These are phyloP conservation scores for Neoitamus cyanurus DNA, from an alignment of 2,888 invertebrate species.

Conservation along the genomic window DNA sequence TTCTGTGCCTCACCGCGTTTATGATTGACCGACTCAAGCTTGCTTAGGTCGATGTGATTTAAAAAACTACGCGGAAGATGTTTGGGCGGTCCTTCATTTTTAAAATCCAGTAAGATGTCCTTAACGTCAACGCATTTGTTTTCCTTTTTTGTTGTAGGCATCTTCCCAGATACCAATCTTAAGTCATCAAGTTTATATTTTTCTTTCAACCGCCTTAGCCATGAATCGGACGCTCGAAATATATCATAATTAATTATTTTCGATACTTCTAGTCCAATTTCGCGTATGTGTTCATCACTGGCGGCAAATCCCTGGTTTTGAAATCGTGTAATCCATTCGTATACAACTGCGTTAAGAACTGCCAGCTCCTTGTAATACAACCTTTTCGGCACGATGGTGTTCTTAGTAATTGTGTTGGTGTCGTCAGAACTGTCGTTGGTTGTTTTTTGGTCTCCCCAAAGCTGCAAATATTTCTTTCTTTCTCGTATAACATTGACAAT, in stretches of 20 bases:
- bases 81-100: not conserved
- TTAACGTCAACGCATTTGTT: not conserved
- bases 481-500: not conserved
- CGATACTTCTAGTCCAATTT: not conserved
- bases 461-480: not conserved
- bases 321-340: not conserved
- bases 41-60: not conserved
- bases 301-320: not conserved
- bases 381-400: not conserved
- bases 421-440: not conserved
- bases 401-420: not conserved
- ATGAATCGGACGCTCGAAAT: not conserved
- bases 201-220: not conserved
- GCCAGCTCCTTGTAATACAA: too few species aligned
- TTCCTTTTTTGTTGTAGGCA: not conserved
- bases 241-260: not conserved
- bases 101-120: not conserved
- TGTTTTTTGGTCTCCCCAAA: not conserved
- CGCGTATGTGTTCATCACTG: not conserved
- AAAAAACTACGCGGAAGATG: not conserved
- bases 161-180: not conserved
- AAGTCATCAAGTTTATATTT: not conserved
- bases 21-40: not conserved
- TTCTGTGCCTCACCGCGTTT: not conserved
- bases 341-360: not conserved